Evolutionary conservation across 2,888 invertebrate species (phyloP).

Genomic region (Celastrina argiolus): DNA sequence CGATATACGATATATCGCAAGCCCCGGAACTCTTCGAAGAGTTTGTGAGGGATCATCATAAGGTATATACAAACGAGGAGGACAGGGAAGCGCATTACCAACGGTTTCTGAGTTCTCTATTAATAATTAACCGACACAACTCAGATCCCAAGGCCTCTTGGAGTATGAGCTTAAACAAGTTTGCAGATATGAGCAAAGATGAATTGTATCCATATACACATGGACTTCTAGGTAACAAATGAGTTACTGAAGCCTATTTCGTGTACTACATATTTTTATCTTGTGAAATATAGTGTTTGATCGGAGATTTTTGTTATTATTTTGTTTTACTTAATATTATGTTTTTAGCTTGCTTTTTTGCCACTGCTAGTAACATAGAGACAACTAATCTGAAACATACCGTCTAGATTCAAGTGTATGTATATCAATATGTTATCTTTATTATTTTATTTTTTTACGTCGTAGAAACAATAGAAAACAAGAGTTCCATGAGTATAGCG

Average conservation of each 20-base stretch:
- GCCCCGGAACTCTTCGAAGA: conserved; percentile 40
- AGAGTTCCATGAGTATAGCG: too few relatives aligned
- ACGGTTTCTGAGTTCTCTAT: conserved; percentile 40
- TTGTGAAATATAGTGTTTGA: not conserved
- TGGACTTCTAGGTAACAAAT: not conserved
- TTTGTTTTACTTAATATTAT: not conserved
- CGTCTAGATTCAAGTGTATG: too few relatives aligned
- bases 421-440: too few relatives aligned
- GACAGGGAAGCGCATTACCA: conserved; percentile 42
- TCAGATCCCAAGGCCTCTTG: not conserved
- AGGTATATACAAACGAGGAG: conserved; percentile 42
- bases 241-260: too few relatives aligned
- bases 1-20: conserved; percentile 39
- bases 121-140: conserved; percentile 40
- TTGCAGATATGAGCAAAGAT: not conserved
- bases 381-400: too few relatives aligned
- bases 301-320: not conserved
- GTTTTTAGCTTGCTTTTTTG: not conserved
- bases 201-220: not conserved
- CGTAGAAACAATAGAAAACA: too few relatives aligned
- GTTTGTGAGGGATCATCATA: conserved; percentile 43
- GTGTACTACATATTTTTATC: too few relatives aligned
- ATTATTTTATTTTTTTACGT: too few relatives aligned
- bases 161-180: not conserved
- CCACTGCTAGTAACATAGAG: too few relatives aligned